Evolutionary conservation across 2,113 vertebrate genomes (phyloP).

Genomic region (Syngnathus scovelli): DNA sequence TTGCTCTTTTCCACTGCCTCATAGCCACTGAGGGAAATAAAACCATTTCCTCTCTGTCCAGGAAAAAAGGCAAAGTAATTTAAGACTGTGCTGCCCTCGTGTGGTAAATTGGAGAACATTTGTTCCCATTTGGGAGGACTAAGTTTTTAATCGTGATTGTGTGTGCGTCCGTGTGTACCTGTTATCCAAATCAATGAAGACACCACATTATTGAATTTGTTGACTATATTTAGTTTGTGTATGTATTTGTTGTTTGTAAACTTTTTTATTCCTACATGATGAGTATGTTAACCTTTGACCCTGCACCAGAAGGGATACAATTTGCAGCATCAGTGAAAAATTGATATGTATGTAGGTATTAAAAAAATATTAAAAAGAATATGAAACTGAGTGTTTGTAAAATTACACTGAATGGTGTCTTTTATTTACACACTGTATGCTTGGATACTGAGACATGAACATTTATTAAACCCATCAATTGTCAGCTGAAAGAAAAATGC

Average conservation of each 20-base stretch:
- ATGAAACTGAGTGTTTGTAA: not conserved
- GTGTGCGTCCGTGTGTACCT: conserved; percentile 1
- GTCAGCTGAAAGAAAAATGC: not conserved
- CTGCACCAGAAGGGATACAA: conserved; percentile 14
- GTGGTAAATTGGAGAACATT: conserved; percentile 31
- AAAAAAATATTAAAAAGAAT: not conserved
- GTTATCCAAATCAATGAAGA: not conserved
- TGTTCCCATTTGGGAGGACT: not conserved
- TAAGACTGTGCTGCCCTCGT: conserved; percentile 36
- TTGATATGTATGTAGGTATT: not conserved
- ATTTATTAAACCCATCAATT: not conserved
- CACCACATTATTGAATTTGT: not conserved
- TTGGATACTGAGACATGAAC: conserved; percentile 13
- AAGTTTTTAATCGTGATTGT: not conserved
- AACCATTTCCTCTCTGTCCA: not conserved
- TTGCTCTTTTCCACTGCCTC: not conserved
- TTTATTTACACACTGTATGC: conserved; percentile 6
- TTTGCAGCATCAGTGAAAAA: not conserved
- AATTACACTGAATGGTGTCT: not conserved
- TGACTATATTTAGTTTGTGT: not conserved
- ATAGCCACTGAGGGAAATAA: not conserved
- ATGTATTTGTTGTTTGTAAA: conserved; percentile 1
- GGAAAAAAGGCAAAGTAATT: not conserved
- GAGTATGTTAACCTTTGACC: conserved; percentile 5
- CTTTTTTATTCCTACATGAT: conserved; percentile 16